phyloP scores from a whole-genome alignment of 2,888 invertebrate genomes.

The Hirtodrosophila cameraria region DNA sequence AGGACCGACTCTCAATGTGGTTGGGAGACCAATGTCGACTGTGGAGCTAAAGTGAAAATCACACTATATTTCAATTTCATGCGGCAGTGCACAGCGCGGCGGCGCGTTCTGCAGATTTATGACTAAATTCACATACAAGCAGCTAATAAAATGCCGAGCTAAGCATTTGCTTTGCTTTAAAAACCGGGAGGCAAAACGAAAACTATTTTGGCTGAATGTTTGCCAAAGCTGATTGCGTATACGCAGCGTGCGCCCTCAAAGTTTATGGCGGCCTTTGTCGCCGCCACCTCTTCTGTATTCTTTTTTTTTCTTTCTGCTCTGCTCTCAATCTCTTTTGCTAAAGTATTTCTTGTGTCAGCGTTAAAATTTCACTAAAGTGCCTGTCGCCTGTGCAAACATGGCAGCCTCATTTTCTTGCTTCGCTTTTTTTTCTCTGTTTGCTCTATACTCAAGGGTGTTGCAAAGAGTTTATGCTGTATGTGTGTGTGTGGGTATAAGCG shows the following conservation, averaged over 20 bases:
- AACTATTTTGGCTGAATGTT: conserved; percentile 74
- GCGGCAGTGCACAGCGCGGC: conserved; percentile 70
- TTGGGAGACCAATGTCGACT: conserved; percentile 5
- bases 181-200: too few relatives aligned
- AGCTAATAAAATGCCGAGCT: conserved; percentile 76
- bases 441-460: conserved; percentile 65
- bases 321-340: conserved; percentile 48
- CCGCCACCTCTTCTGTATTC: conserved; percentile 23
- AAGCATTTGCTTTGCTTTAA: conserved; percentile 66
- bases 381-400: conserved; percentile 70
- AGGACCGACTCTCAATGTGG: neutral
- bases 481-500: conserved; percentile 19
- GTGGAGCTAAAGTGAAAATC: conserved; percentile 74
- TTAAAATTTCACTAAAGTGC: conserved; percentile 71
- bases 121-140: conserved; percentile 76
- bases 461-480: conserved; percentile 62
- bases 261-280: conserved; percentile 63
- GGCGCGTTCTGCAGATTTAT: conserved; percentile 73
- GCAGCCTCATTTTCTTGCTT: conserved; percentile 13
- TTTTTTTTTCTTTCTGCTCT: conserved; percentile 4
- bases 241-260: conserved; percentile 68
- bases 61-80: conserved; percentile 80
- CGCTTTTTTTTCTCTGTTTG: conserved; percentile 2
- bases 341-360: conserved; percentile 77
- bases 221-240: conserved; percentile 74